Evolutionary conservation across 2,888 invertebrate genomes (phyloP).

Genomic region (Hirtodrosophila alboralis): DNA sequence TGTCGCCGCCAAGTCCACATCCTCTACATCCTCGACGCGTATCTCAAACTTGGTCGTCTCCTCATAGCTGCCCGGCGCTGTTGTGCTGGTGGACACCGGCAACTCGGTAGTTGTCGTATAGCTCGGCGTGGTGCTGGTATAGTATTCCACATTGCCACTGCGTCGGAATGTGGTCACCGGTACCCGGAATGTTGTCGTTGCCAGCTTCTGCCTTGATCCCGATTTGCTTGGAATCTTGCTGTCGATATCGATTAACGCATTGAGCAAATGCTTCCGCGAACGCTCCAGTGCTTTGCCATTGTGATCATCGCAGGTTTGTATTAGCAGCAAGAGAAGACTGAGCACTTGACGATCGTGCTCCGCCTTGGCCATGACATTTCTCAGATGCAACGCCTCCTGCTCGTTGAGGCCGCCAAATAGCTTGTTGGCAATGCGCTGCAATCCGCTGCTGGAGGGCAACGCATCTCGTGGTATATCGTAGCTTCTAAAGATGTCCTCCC

Average conservation of each 20-base stretch:
- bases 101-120: conserved; percentile 70
- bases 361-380: conserved; percentile 93
- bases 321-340: conserved; percentile 89
- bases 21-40: conserved; percentile 81
- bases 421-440: conserved; percentile 89
- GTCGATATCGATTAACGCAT: conserved; percentile 88
- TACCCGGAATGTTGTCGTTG: conserved; percentile 59
- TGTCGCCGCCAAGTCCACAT: conserved; percentile 52
- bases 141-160: conserved; percentile 72
- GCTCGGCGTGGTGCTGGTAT: conserved; percentile 70
- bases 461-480: conserved; percentile 85
- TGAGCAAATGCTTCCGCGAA: conserved; percentile 88
- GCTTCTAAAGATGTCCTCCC: conserved; percentile 84
- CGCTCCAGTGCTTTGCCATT: conserved; percentile 89
- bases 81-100: conserved; percentile 61
- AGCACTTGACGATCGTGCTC: conserved; percentile 90
- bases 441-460: conserved; percentile 87
- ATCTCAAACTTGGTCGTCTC: conserved; percentile 83
- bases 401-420: conserved; percentile 91
- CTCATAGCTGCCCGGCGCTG: conserved; percentile 68
- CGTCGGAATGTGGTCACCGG: conserved; percentile 78
- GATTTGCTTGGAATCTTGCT: conserved; percentile 77
- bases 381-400: conserved; percentile 89
- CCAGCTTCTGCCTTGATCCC: conserved; percentile 43
- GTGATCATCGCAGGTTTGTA: conserved; percentile 91